phyloP scores from a whole-genome alignment of 2,113 vertebrate species.

The Percina caprodes region DNA sequence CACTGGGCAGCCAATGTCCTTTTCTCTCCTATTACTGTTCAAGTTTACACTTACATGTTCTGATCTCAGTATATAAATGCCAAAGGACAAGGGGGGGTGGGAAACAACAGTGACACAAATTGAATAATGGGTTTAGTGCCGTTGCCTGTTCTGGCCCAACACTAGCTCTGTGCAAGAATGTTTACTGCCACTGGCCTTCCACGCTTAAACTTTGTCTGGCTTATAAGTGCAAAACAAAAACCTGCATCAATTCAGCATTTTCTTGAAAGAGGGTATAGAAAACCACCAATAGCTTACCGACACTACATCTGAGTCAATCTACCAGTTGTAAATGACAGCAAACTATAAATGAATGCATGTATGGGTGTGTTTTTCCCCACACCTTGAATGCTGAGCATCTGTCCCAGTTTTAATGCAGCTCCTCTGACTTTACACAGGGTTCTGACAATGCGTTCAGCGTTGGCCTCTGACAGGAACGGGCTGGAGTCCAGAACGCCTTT shows the following conservation, averaged over 20 bases:
- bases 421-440: slow-evolving; percentile 96
- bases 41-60: neutral
- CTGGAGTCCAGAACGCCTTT: slow-evolving; percentile 91
- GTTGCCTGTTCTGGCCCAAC: slow-evolving; percentile 24
- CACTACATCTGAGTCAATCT: neutral
- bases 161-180: neutral
- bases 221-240: slow-evolving; percentile 1
- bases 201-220: neutral
- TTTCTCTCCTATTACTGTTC: neutral
- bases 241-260: neutral
- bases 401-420: slow-evolving; percentile 94
- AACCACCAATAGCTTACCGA: neutral
- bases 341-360: too few relatives aligned
- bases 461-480: slow-evolving; percentile 95
- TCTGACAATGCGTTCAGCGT: slow-evolving; percentile 94
- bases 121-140: too few relatives aligned
- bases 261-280: neutral
- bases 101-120: too few relatives aligned
- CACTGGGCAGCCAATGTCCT: neutral
- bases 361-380: slow-evolving; percentile 43
- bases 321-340: neutral
- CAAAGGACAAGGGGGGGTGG: slow-evolving; percentile 36
- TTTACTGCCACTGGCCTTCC: neutral
- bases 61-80: slow-evolving; percentile 3
- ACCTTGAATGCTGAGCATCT: slow-evolving; percentile 99